Percentiles rank a stretch among this genome's conserved stretches.
These are phyloP conservation scores for Drosophila equinoxialis DNA, from an alignment of 1,140 invertebrate species.

Conservation along the genomic window DNA sequence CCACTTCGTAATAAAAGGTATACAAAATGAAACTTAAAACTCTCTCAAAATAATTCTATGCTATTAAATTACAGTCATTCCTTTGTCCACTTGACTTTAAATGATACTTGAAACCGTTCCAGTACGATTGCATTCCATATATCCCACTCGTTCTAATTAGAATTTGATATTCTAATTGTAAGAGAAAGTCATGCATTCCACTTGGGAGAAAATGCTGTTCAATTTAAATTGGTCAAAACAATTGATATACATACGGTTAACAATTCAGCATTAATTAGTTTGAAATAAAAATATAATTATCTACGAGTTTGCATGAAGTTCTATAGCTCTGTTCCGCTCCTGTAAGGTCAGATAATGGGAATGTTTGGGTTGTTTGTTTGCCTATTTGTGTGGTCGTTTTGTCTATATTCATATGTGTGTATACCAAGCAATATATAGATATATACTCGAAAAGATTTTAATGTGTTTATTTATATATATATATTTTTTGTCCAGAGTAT, in stretches of 20 bases:
- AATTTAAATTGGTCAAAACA: too few relatives aligned
- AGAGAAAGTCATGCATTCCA: background rate
- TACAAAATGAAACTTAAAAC: background rate
- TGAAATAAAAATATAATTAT: too few relatives aligned
- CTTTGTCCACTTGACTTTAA: background rate
- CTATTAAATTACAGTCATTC: background rate
- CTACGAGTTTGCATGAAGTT: too few relatives aligned
- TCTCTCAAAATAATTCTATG: background rate
- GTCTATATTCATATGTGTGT: background rate
- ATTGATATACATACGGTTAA: too few relatives aligned
- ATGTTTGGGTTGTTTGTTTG: slow-evolving; percentile 13
- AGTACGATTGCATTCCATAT: too few relatives aligned
- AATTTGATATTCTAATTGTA: too few relatives aligned
- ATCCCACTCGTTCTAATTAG: too few relatives aligned
- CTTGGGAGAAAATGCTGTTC: background rate
- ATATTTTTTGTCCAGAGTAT: slow-evolving; percentile 63
- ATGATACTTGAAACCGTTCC: background rate
- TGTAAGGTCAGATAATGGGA: slow-evolving; percentile 2
- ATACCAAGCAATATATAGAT: slow-evolving; percentile 14
- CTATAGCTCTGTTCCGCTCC: background rate
- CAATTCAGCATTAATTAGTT: too few relatives aligned
- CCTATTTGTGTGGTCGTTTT: slow-evolving; percentile 38
- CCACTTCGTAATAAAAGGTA: background rate
- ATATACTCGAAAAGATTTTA: slow-evolving; percentile 39
- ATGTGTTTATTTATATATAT: slow-evolving; percentile 53